phyloP scores from a whole-genome alignment of 2,888 invertebrate genomes.

The Acrobasis suavella region DNA sequence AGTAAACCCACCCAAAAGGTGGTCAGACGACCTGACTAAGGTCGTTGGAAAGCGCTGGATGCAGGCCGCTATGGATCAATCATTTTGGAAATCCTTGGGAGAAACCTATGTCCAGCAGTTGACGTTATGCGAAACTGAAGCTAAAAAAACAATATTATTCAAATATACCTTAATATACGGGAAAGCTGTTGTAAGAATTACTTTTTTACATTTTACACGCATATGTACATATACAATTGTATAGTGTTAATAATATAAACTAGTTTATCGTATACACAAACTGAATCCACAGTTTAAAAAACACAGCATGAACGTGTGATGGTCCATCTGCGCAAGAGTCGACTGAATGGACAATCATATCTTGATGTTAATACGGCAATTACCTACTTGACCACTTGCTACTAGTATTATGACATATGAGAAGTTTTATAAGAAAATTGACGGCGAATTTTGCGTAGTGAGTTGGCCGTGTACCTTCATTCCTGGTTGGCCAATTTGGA shows the following conservation, averaged over 20 bases:
- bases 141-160: too few relatives aligned
- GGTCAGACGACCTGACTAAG: too few relatives aligned
- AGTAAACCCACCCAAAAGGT: too few relatives aligned
- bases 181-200: not conserved
- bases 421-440: constrained; percentile 20
- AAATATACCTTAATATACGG: too few relatives aligned
- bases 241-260: too few relatives aligned
- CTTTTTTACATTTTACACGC: not conserved
- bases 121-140: too few relatives aligned
- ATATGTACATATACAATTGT: not conserved
- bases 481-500: not conserved
- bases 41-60: too few relatives aligned
- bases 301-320: constrained; percentile 6
- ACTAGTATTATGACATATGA: constrained; percentile 12
- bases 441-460: constrained; percentile 4
- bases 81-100: too few relatives aligned
- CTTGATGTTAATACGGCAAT: constrained; percentile 20
- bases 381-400: constrained; percentile 24
- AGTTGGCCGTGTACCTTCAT: not conserved
- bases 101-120: too few relatives aligned
- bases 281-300: not conserved
- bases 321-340: not conserved
- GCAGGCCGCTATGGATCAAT: too few relatives aligned
- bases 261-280: not conserved
- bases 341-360: constrained; percentile 16